Evolutionary conservation across 2,888 invertebrate species (phyloP), one percentile per base, ranked within the genome.

Genomic region (Cerastis rubricosa): DNA sequence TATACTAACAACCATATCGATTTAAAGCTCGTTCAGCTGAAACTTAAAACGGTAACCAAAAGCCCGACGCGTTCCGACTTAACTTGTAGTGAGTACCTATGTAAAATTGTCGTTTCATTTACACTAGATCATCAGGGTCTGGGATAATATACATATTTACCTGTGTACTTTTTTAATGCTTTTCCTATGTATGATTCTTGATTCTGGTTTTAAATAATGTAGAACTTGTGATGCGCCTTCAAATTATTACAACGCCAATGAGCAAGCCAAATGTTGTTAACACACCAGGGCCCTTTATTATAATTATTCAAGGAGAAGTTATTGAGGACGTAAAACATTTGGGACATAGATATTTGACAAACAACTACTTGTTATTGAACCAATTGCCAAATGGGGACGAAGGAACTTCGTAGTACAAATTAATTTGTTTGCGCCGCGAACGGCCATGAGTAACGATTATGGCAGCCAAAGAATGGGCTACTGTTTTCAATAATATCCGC

Each of bases 281-380:
- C 14, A 70, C 51, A 59, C 17, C 51, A 65, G 59, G 7, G 29
- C 40, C 67, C 76, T 73, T 78, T 57, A 71, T 67, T 59, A 35
- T 72, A 65, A 87, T 80, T 85, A 90, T 90, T 90, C 86, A 91
- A 88, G 75, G 85, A 81, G 83, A 89, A 82, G 78, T 88, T 85
- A 89, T 89, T 89, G 80, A 74, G 74, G 49, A 71, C 70, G 64
- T 73, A 77, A 87, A 88, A 89, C 87, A 90, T 90, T 89, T 87
- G 85, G 88, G 78, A 83, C 90, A 86, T 82, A 76, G 78, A 49
- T 64, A 74, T 89, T 89, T 89, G 85, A 90, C 87, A 84, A 84
- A 84, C 87, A 91, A 88, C 90, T 85, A 91, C 83, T 80, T 88
- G 84, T 89, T 89, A 91, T 94, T 92, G 89, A 90, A 89, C 87